Conservation (phyloP, 2,113 vertebrate genomes). For the Phycodurus eques region DNA sequence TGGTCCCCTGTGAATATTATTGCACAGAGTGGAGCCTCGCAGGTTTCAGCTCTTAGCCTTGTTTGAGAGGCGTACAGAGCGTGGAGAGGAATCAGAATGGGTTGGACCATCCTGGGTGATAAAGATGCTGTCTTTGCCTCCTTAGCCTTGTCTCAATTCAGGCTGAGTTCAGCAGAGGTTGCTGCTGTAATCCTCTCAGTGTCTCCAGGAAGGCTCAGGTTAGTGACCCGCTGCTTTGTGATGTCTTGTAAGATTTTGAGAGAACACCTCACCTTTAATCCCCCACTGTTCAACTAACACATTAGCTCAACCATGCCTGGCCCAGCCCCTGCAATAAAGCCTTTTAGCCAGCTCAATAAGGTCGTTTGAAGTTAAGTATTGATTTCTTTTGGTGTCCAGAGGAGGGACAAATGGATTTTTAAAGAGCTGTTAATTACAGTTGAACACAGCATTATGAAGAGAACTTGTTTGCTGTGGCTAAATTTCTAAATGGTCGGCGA, state of each 20-base stretch:
- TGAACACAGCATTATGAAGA: slow-evolving; percentile 60
- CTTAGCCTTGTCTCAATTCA: slow-evolving; percentile 54
- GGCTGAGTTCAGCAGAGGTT: slow-evolving; percentile 73
- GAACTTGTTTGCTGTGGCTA: slow-evolving; percentile 51
- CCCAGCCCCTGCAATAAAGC: slow-evolving; percentile 66
- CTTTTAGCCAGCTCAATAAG: slow-evolving; percentile 73
- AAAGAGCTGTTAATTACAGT: slow-evolving; percentile 76
- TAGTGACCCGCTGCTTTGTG: slow-evolving; percentile 72
- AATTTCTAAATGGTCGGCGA: slow-evolving; percentile 39
- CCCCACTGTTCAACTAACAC: slow-evolving; percentile 65
- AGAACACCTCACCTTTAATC: slow-evolving; percentile 75
- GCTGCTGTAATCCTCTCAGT: slow-evolving; percentile 75
- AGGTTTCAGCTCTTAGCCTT: slow-evolving; percentile 77
- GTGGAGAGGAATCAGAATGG: slow-evolving; percentile 75
- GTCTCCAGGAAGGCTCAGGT: slow-evolving; percentile 71
- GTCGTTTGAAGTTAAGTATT: slow-evolving; percentile 74
- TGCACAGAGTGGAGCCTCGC: slow-evolving; percentile 81
- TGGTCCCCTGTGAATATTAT: slow-evolving; percentile 84
- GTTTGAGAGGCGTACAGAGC: slow-evolving; percentile 74
- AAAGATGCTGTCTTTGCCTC: slow-evolving; percentile 79
- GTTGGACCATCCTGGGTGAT: slow-evolving; percentile 79
- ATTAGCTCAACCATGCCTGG: slow-evolving; percentile 70
- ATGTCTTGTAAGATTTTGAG: slow-evolving; percentile 74
- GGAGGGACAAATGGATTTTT: slow-evolving; percentile 70
- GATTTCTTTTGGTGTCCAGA: slow-evolving; percentile 73